Base-by-base conservation (phyloP, 2,113 vertebrate genomes). In the Odocoileus virginianus region DNA sequence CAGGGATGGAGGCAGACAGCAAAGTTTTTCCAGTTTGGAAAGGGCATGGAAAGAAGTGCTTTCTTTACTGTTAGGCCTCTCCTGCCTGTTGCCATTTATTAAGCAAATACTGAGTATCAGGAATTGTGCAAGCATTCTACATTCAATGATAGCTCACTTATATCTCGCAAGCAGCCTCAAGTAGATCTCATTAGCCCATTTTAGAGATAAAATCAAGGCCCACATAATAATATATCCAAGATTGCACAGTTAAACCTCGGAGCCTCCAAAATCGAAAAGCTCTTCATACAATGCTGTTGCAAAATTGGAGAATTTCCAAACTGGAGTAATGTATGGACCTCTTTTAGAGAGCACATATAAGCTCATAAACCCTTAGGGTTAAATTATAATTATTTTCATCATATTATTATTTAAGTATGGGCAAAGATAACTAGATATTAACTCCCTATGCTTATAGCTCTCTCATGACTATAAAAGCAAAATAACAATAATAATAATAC, bases 361-460 rank as follows among this genome's bases (percentile, higher is more conserved):
- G 61, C 88, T 97, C 71, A n/a, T 50, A 95, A 85, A 43, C 21
- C 61, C 81, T 54, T 54, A 88, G 14, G 43, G 25, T 86, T 94
- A 45, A 78, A 21, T 64, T 88, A 86, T 74, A 96, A 94, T 92
- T 76, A 54, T 87, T 94, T 98, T 88, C 91, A 95, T 81, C 40
- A 74, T 92, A n/a, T 40, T 95, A 93, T 81, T 97, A 57, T 92
- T 97, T 96, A 97, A 97, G 78, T 95, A 89, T 92, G 81, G 87
- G 2, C 57, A 95, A 95, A 95, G 76, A 94, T 97, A 97, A 93
- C 74, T 64, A 84, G 79, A 92, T 97, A 96, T 95, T 95, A 97
- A 97, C 60, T 97, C 57, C 81, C 94, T 87, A 36, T 52, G 54
- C 94, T 98, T 96, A 94, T 67, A 50, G 87, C 90, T 97, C 94